Percentiles rank a stretch among this genome's conserved stretches.
Evolutionary conservation across 2,113 vertebrate genomes (phyloP).

Genomic region (Butorides virescens): DNA sequence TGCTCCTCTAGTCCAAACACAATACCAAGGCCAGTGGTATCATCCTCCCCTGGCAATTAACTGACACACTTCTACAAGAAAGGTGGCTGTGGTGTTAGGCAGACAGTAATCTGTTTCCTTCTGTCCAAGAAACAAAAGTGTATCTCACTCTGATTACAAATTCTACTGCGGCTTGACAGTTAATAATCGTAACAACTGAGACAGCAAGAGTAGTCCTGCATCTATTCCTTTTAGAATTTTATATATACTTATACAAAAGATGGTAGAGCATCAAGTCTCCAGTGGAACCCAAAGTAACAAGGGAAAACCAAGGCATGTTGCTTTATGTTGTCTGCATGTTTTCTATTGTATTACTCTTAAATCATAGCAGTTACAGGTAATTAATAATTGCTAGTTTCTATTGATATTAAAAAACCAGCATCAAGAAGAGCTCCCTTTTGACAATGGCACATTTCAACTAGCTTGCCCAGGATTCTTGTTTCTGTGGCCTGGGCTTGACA

Average conservation of each 20-base stretch:
- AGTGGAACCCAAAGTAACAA: neutral
- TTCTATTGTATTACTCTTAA: constrained; percentile 24
- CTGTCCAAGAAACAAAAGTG: neutral
- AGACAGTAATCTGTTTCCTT: neutral
- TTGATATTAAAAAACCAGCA: constrained; percentile 50
- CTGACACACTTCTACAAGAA: neutral
- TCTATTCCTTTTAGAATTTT: neutral
- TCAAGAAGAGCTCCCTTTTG: constrained; percentile 61
- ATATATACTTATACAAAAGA: neutral
- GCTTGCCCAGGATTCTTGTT: constrained; percentile 62
- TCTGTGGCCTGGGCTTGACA: constrained; percentile 69
- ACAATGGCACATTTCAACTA: constrained; percentile 54
- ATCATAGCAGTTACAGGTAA: constrained; percentile 51
- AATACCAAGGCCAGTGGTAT: neutral
- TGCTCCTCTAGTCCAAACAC: neutral
- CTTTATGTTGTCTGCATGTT: neutral
- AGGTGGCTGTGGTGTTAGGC: neutral
- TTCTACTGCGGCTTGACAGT: neutral
- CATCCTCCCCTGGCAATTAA: neutral
- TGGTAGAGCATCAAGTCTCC: neutral
- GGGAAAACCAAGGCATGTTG: rapidly evolving
- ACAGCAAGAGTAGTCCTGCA: neutral
- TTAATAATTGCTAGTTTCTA: constrained; percentile 57
- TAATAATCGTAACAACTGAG: neutral
- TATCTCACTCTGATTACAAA: neutral